Evolutionary conservation across 2,113 vertebrate species (phyloP).

Genomic region (Corydoras sp.): DNA sequence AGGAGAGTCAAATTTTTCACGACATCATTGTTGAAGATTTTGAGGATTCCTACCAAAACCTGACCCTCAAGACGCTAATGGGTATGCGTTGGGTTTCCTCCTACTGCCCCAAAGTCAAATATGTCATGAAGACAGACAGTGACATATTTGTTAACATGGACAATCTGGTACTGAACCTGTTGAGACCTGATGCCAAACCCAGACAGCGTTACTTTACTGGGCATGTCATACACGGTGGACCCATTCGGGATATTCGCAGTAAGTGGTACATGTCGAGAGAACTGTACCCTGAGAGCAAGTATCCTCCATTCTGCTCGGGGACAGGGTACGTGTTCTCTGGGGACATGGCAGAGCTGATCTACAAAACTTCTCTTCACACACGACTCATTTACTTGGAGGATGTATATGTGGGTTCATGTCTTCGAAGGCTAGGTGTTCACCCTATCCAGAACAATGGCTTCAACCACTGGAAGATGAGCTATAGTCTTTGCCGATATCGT

Average conservation of each 20-base stretch:
- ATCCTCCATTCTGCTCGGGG: conserved; percentile 96
- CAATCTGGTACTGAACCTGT: conserved; percentile 92
- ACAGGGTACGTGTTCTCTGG: conserved; percentile 97
- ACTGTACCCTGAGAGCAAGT: conserved; percentile 93
- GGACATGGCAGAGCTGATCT: conserved; percentile 93
- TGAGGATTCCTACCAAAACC: conserved; percentile 93
- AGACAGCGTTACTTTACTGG: conserved; percentile 93
- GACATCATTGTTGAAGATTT: conserved; percentile 97
- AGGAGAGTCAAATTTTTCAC: conserved; percentile 97
- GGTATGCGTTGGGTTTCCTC: conserved; percentile 96
- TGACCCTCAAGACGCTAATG: conserved; percentile 96
- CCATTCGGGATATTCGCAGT: conserved; percentile 92
- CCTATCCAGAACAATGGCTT: conserved; percentile 98
- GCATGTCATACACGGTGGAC: conserved; percentile 94
- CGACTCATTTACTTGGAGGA: conserved; percentile 95
- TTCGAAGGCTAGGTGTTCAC: conserved; percentile 91
- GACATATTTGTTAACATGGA: conserved; percentile 99
- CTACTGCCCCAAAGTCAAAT: conserved; percentile 89
- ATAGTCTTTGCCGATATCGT: conserved; percentile 93
- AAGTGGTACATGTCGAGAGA: conserved; percentile 99
- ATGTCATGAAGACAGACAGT: conserved; percentile 97
- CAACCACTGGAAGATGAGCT: conserved; percentile 99
- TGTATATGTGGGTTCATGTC: conserved; percentile 92
- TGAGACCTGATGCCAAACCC: conserved; percentile 90
- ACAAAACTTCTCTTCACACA: conserved; percentile 94